Percentiles rank a stretch among this genome's conserved stretches.
These are phyloP conservation scores for Bombus confusus DNA, from an alignment of 1,140 invertebrate species.

Conservation along the genomic window DNA sequence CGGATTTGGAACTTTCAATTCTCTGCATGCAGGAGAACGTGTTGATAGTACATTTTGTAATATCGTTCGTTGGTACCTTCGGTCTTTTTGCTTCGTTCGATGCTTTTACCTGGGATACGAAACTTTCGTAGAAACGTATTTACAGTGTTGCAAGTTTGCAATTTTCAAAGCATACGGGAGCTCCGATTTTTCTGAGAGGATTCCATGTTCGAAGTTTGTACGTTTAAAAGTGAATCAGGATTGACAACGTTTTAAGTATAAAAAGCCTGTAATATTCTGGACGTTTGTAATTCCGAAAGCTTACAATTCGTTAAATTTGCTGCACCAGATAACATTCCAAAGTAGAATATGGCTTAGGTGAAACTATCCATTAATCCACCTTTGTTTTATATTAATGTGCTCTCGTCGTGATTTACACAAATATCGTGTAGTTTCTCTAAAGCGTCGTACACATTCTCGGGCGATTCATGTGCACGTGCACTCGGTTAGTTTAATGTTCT, in stretches of 20 bases:
- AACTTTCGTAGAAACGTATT: too few relatives aligned
- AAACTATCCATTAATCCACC: background rate
- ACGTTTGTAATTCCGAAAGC: background rate
- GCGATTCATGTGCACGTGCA: background rate
- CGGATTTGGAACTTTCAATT: background rate
- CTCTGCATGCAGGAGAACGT: background rate
- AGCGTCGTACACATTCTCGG: background rate
- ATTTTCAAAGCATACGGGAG: background rate
- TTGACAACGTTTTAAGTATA: too few relatives aligned
- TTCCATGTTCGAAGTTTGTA: background rate
- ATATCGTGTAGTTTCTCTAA: background rate
- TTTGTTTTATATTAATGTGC: background rate
- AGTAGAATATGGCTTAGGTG: background rate
- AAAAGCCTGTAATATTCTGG: too few relatives aligned
- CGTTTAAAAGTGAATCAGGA: background rate
- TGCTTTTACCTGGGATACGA: background rate
- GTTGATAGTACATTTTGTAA: background rate
- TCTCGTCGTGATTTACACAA: background rate
- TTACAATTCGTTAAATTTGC: too few relatives aligned
- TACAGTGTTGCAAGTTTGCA: too few relatives aligned
- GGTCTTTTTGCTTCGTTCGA: background rate
- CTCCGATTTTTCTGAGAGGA: background rate
- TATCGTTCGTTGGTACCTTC: background rate
- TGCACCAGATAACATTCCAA: background rate
- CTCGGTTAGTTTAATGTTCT: background rate